A percentile compares a stretch with the other conserved stretches of the same genome.
phyloP scores from a whole-genome alignment of 2,797 vertebrate genomes.

The Pseudotriccus pelzelni region DNA sequence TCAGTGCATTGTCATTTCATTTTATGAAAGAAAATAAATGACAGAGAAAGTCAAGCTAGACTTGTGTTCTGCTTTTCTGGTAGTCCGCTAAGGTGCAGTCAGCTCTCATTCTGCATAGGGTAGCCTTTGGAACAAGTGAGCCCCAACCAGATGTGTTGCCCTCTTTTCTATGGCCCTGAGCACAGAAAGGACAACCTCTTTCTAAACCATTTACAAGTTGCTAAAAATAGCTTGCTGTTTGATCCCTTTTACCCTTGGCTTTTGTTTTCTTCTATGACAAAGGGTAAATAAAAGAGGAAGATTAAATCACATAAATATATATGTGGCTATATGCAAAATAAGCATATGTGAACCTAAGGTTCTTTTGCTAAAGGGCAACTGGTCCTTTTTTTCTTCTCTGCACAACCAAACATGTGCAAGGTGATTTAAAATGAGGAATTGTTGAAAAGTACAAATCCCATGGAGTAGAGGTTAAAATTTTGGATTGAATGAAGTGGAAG shows the following conservation, averaged over 20 bases:
- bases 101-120: background rate
- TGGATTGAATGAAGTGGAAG: slow-evolving; percentile 24
- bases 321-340: background rate
- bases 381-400: background rate
- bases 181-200: background rate
- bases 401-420: background rate
- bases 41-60: background rate
- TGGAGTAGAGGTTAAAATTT: background rate
- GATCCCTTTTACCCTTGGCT: slow-evolving; percentile 11
- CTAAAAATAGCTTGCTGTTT: background rate
- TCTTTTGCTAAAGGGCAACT: background rate
- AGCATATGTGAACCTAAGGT: background rate
- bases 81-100: background rate
- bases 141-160: background rate
- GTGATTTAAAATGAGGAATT: background rate
- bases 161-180: background rate
- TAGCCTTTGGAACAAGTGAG: background rate
- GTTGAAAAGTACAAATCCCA: background rate
- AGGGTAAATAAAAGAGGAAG: background rate
- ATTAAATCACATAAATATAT: background rate
- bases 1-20: background rate
- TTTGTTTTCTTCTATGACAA: background rate
- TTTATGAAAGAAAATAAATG: background rate
- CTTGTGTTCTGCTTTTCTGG: background rate
- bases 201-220: background rate